Evolutionary conservation across 2,797 vertebrate genomes (phyloP).

Genomic region (Mergus octosetaceus): DNA sequence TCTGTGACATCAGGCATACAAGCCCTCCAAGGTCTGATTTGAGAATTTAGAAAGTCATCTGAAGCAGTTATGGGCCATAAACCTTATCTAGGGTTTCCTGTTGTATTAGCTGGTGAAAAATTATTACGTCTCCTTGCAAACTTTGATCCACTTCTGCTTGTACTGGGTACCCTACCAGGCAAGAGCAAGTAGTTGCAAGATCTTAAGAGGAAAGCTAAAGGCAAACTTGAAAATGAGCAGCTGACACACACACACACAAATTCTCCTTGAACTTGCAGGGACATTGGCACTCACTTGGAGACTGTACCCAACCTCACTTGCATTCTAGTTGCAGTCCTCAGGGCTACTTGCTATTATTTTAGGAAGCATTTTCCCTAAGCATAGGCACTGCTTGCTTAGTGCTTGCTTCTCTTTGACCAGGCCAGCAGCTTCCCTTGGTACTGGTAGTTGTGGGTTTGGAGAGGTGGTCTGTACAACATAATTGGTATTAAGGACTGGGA

Average conservation of each 20-base stretch:
- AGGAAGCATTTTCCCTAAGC: neutral
- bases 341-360: neutral
- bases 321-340: neutral
- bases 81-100: neutral
- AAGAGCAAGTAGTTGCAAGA: neutral
- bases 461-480: neutral
- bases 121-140: neutral
- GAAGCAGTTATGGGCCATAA: neutral
- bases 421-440: neutral
- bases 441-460: neutral
- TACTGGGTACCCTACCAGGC: neutral
- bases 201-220: neutral
- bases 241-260: neutral
- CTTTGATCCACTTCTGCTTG: neutral
- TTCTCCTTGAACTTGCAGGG: neutral
- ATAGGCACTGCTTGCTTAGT: neutral
- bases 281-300: neutral
- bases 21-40: neutral
- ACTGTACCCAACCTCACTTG: neutral
- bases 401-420: neutral
- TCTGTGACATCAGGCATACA: accelerated
- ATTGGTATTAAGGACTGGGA: neutral
- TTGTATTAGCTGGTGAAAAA: neutral
- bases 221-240: neutral
- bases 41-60: neutral